A percentile compares a stretch with the other conserved stretches of the same genome.
phyloP scores from a whole-genome alignment of 1,140 invertebrate genomes.

The Danaus melanippus region DNA sequence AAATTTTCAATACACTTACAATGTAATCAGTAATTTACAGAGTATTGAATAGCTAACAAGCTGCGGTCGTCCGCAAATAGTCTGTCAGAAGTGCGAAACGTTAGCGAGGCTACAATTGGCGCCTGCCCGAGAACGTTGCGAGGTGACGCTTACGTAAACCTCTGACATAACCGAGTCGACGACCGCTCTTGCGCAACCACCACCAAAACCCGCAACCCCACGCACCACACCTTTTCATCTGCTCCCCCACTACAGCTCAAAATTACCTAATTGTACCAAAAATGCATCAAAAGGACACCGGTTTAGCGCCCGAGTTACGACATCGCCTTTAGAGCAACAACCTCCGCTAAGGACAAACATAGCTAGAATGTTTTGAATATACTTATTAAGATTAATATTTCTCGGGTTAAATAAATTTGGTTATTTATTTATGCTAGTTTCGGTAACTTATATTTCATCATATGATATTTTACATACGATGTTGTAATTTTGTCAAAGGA shows the following conservation, averaged over 20 bases:
- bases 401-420: constrained; percentile 22
- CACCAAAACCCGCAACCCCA: constrained; percentile 59
- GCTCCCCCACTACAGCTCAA: constrained; percentile 37
- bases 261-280: constrained; percentile 67
- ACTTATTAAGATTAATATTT: constrained; percentile 42
- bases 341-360: constrained; percentile 49
- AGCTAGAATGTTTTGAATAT: constrained; percentile 30
- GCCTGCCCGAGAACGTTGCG: constrained; percentile 58
- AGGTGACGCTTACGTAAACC: constrained; percentile 66
- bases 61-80: constrained; percentile 50
- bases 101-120: constrained; percentile 58
- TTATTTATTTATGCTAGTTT: background rate
- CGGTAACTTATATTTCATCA: constrained; percentile 2
- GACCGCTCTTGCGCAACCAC: constrained; percentile 65
- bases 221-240: constrained; percentile 43
- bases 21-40: too few relatives aligned
- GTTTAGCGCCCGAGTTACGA: constrained; percentile 57
- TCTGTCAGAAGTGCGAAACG: constrained; percentile 60
- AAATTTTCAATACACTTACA: too few relatives aligned
- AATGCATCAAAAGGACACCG: constrained; percentile 65
- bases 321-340: constrained; percentile 59
- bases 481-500: constrained; percentile 3
- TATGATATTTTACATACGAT: background rate
- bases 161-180: constrained; percentile 69
- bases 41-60: constrained; percentile 40